Conservation (phyloP, 2,113 vertebrate genomes). For the Mugil cephalus region DNA sequence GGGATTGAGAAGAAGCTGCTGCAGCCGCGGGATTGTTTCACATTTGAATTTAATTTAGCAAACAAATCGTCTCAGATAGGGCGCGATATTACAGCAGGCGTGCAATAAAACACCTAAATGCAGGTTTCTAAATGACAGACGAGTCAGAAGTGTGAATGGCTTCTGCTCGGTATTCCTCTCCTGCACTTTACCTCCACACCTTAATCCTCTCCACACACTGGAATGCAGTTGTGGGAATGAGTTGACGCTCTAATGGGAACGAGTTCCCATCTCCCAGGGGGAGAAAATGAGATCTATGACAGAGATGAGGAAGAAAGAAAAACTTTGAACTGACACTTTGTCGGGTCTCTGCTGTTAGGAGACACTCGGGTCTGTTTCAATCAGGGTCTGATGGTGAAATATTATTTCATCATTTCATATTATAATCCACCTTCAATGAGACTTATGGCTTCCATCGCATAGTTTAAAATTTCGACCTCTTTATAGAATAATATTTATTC, state of each 20-base stretch:
- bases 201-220: slow-evolving; percentile 21
- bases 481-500: no score
- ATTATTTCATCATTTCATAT: no score
- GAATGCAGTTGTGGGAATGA: not conserved
- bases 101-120: slow-evolving; percentile 6
- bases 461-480: no score
- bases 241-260: slow-evolving; percentile 13
- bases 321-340: no score
- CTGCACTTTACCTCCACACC: not conserved
- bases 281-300: slow-evolving; percentile 14
- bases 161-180: slow-evolving; percentile 19
- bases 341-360: no score
- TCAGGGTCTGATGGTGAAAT: no score
- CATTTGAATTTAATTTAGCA: not conserved
- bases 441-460: no score
- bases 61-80: not conserved
- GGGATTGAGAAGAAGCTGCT: not conserved
- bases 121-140: not conserved
- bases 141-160: slow-evolving; percentile 10
- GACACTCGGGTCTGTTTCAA: no score
- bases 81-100: not conserved
- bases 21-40: not conserved
- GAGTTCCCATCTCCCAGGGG: slow-evolving; percentile 13
- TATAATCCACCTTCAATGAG: no score
- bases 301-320: not conserved